Percentiles rank a stretch among this genome's conserved stretches.
These are phyloP conservation scores for Pseudopleuronectes americanus DNA, from an alignment of 2,797 vertebrate species.

Conservation along the genomic window DNA sequence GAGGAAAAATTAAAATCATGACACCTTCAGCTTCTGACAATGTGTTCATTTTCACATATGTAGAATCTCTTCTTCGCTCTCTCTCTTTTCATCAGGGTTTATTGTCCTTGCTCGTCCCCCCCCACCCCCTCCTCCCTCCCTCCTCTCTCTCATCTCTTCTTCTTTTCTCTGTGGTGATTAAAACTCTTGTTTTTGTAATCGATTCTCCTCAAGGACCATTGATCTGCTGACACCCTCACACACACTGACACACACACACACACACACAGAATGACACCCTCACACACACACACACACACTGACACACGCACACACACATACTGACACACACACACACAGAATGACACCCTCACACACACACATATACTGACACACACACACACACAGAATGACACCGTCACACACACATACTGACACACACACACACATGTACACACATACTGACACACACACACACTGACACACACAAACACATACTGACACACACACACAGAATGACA, in stretches of 20 bases:
- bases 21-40: background rate
- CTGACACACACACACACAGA: no score
- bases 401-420: no score
- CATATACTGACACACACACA: conserved; percentile 36
- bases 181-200: conserved; percentile 19
- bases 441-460: no score
- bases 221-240: conserved; percentile 5
- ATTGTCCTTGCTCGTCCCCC: background rate
- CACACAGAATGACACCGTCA: background rate
- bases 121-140: background rate
- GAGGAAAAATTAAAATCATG: background rate
- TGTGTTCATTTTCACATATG: no score
- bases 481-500: no score
- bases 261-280: background rate
- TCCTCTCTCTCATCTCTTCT: background rate
- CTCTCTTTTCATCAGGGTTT: background rate
- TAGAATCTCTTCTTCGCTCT: background rate
- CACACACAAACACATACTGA: no score
- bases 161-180: conserved; percentile 1
- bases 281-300: conserved; percentile 12
- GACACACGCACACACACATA: no score
- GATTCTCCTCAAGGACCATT: conserved; percentile 39
- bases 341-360: no score
- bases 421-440: no score
- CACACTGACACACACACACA: background rate